Base-by-base conservation (phyloP, 2,113 vertebrate species). In the Otolemur garnettii region DNA sequence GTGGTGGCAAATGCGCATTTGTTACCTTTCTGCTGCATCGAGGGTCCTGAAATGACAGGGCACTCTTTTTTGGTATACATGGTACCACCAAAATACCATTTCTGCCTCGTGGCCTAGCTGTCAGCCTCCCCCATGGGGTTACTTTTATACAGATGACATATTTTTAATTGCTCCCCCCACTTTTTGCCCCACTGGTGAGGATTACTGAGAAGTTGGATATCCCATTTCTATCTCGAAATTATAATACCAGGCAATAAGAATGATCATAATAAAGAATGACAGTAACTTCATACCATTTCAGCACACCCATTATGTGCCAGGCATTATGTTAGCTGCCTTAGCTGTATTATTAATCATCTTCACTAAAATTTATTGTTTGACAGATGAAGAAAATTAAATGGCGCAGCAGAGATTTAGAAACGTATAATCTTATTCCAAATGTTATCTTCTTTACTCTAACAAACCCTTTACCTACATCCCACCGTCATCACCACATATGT, bases 381-480 rank as follows among this genome's bases (percentile, higher is more conserved):
- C 30, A 90, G 33, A 60, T 53, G 64, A 90, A 87, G 18, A 88
- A 84, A 89, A 71, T 30, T 60, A 62, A 93, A 60, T 18, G 53
- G 21, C 10, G 19, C 0, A 28, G 66, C 2, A 74, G 78, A 93
- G n/a, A 38, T 53, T 64, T 64, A 72, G 85, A 87, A 87, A 88
- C 2, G 15, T 55, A 35, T 24, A 74, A 28, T 53, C 55, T 62
- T 45, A 59, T 59, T 93, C 21, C 30, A 57, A 66, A 35, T 53
- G 7, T 77, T 35, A 6, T 35, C 28, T 78, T 19, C 10, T 12
- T 89, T 90, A 55, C 30, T 11, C 14, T 38, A 68, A 77, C 2
- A 17, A 45, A 18, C 6, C 6, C 9, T 10, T 35, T 0, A 1
- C 7, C n/a, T 42, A 21, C 13, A 55, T 21, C 4, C 2, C 3